Conservation (phyloP, 2,797 vertebrate genomes). For the Diplodus sargus region DNA sequence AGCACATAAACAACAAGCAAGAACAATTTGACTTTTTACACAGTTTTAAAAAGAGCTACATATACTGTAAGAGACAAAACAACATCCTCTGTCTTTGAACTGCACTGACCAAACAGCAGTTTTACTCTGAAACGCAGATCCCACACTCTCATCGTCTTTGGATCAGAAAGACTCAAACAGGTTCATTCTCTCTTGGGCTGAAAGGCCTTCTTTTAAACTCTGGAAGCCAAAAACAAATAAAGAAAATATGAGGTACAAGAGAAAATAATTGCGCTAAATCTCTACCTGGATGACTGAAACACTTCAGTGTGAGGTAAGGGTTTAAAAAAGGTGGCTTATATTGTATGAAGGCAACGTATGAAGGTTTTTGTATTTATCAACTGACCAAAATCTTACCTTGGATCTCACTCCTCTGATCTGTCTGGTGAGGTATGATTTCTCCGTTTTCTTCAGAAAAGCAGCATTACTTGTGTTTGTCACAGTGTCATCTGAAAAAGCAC, state of each 20-base stretch:
- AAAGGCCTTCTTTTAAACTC: slow-evolving; percentile 82
- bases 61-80: not conserved
- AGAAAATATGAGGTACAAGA: not conserved
- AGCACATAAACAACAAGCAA: not conserved
- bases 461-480: slow-evolving; percentile 89
- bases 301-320: not conserved
- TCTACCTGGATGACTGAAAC: not conserved
- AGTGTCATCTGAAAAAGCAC: slow-evolving; percentile 77
- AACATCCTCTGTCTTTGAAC: not conserved
- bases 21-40: slow-evolving; percentile 18
- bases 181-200: slow-evolving; percentile 79
- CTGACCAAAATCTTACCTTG: slow-evolving; percentile 59
- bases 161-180: slow-evolving; percentile 77
- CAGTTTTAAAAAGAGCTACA: slow-evolving; percentile 18
- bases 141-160: slow-evolving; percentile 20
- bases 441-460: slow-evolving; percentile 88
- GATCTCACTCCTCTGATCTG: slow-evolving; percentile 88
- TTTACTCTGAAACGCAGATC: not conserved
- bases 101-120: not conserved
- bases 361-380: too few relatives aligned
- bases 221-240: slow-evolving; percentile 56
- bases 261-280: not conserved
- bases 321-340: not conserved
- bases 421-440: slow-evolving; percentile 85
- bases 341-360: not conserved